phyloP scores from a whole-genome alignment of 2,888 invertebrate species.

The Eristalis tenax region DNA sequence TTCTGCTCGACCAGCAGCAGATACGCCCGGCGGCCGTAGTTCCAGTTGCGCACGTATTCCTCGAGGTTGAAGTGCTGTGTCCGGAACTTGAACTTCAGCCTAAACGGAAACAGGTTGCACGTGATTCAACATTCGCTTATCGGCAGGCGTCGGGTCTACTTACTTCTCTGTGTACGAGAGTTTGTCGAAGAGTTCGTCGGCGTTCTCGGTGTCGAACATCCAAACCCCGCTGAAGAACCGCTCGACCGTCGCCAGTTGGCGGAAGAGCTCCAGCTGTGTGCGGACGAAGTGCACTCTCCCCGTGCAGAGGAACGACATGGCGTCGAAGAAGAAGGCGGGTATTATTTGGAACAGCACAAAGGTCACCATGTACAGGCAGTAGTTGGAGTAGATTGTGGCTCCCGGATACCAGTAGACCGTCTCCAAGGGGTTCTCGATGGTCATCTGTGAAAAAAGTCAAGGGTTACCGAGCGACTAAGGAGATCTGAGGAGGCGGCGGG shows the following conservation, averaged over 20 bases:
- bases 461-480: background rate
- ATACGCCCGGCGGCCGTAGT: conserved; percentile 50
- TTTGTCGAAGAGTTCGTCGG: conserved; percentile 50
- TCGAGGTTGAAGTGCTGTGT: conserved; percentile 59
- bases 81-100: conserved; percentile 59
- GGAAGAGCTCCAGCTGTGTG: conserved; percentile 41
- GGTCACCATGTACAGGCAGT: conserved; percentile 33
- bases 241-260: conserved; percentile 33
- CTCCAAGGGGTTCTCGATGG: conserved; percentile 58
- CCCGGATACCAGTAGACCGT: conserved; percentile 58
- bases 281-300: conserved; percentile 49
- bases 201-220: conserved; percentile 67
- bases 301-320: conserved; percentile 29
- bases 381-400: conserved; percentile 39
- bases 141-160: conserved; percentile 6
- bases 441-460: conserved; percentile 35
- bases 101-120: background rate
- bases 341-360: conserved; percentile 51
- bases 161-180: conserved; percentile 61
- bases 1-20: conserved; percentile 42
- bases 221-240: conserved; percentile 48
- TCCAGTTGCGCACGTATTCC: conserved; percentile 65
- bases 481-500: background rate
- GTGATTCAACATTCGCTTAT: background rate
- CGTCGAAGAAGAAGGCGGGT: conserved; percentile 52